Evolutionary conservation across 2,888 invertebrate species (phyloP).

Genomic region (Alcis repandata): DNA sequence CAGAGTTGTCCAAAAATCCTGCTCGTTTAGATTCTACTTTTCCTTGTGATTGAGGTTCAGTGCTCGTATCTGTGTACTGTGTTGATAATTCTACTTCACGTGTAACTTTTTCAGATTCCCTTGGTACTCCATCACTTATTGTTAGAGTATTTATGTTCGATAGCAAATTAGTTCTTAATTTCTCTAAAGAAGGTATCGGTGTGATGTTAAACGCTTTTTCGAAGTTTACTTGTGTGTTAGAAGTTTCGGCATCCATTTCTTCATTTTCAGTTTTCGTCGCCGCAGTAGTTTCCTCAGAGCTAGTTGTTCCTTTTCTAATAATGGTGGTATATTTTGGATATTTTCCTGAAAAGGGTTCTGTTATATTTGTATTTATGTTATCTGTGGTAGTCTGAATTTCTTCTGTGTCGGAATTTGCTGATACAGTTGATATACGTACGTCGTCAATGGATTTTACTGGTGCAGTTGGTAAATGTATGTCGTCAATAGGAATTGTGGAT

Average conservation of each 20-base stretch:
- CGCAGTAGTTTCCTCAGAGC: slow-evolving; percentile 41
- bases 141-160: slow-evolving; percentile 19
- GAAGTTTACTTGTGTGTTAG: slow-evolving; percentile 51
- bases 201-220: slow-evolving; percentile 53
- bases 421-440: background rate
- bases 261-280: slow-evolving; percentile 46
- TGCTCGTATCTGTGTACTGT: slow-evolving; percentile 24
- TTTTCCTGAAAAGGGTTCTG: slow-evolving; percentile 56
- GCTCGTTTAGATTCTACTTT: slow-evolving; percentile 69
- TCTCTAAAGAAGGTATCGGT: slow-evolving; percentile 58
- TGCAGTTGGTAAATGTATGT: background rate
- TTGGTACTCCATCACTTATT: background rate
- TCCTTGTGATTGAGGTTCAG: slow-evolving; percentile 46
- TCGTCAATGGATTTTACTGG: background rate
- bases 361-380: slow-evolving; percentile 15
- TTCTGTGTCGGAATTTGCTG: slow-evolving; percentile 1
- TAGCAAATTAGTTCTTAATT: slow-evolving; percentile 45
- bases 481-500: background rate
- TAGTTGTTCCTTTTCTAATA: slow-evolving; percentile 55
- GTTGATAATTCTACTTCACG: slow-evolving; percentile 20
- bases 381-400: slow-evolving; percentile 24
- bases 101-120: slow-evolving; percentile 17
- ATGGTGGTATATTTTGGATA: slow-evolving; percentile 64
- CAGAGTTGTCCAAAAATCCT: slow-evolving; percentile 70
- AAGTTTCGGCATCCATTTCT: slow-evolving; percentile 57